phyloP scores from a whole-genome alignment of 2,888 invertebrate genomes.

The Drosophila atroscutellata region DNA sequence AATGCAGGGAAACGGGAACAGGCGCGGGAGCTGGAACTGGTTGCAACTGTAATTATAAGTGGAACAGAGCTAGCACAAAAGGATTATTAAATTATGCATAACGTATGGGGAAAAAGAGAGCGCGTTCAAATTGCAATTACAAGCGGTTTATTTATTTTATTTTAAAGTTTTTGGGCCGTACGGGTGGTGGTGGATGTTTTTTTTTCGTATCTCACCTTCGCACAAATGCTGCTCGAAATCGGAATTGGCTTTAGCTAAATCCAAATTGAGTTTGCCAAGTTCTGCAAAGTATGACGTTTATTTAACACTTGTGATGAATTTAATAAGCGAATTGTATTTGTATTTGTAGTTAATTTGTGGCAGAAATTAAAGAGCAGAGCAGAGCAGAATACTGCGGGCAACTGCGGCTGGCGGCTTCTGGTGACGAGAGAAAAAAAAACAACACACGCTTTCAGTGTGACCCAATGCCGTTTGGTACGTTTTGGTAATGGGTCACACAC shows the following conservation, averaged over 20 bases:
- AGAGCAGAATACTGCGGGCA: slow-evolving; percentile 44
- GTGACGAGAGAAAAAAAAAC: slow-evolving; percentile 40
- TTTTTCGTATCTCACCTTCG: slow-evolving; percentile 71
- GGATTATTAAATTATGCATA: slow-evolving; percentile 26
- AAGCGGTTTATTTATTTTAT: slow-evolving; percentile 15
- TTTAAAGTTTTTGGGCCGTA: slow-evolving; percentile 17
- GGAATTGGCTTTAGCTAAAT: slow-evolving; percentile 75
- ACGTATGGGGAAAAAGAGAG: not conserved
- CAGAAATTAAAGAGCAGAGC: slow-evolving; percentile 21
- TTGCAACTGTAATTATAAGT: slow-evolving; percentile 60
- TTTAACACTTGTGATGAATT: slow-evolving; percentile 37
- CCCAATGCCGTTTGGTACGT: slow-evolving; percentile 54
- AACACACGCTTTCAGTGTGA: slow-evolving; percentile 63
- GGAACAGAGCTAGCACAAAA: slow-evolving; percentile 42
- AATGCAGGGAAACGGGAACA: slow-evolving; percentile 13
- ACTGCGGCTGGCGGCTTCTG: slow-evolving; percentile 56
- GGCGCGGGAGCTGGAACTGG: slow-evolving; percentile 21
- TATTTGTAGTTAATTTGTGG: slow-evolving; percentile 16
- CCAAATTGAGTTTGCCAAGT: slow-evolving; percentile 77
- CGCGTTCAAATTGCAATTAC: slow-evolving; percentile 18
- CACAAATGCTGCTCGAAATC: slow-evolving; percentile 82
- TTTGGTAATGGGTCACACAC: slow-evolving; percentile 38
- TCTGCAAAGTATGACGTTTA: slow-evolving; percentile 65
- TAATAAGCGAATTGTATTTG: slow-evolving; percentile 6
- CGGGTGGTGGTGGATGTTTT: slow-evolving; percentile 8